phyloP scores from a whole-genome alignment of 2,113 vertebrate species.

The Tachuris rubrigastra region DNA sequence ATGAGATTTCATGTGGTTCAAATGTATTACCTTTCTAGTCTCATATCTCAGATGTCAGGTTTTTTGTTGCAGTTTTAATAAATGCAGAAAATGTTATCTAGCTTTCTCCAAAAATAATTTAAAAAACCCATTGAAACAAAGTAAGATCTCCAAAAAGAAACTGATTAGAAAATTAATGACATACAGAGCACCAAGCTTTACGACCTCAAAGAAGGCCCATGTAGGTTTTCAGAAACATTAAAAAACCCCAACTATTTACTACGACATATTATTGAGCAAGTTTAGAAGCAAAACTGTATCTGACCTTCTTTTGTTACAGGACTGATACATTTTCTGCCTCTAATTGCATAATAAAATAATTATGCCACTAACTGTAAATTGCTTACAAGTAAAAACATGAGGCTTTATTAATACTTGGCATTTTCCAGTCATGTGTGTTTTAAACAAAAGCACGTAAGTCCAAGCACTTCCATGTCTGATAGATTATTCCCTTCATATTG shows the following conservation, averaged over 20 bases:
- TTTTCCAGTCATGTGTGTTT: not conserved
- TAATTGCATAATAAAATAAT: constrained; percentile 43
- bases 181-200: not conserved
- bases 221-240: not conserved
- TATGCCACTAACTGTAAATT: constrained; percentile 39
- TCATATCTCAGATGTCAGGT: not conserved
- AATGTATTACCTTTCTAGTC: not conserved
- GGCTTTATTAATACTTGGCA: not conserved
- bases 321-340: constrained; percentile 17
- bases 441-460: not conserved
- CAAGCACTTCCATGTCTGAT: not conserved
- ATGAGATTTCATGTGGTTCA: not conserved
- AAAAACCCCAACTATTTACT: not conserved
- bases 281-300: not conserved
- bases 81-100: not conserved
- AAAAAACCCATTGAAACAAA: not conserved
- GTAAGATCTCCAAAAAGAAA: constrained; percentile 4
- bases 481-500: not conserved
- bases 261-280: constrained; percentile 27
- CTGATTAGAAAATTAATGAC: constrained; percentile 30
- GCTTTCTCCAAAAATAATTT: not conserved
- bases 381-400: not conserved
- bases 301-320: constrained; percentile 12
- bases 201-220: not conserved
- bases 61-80: not conserved